phyloP scores from a whole-genome alignment of 2,113 vertebrate species.

The Pygoscelis antarcticus region DNA sequence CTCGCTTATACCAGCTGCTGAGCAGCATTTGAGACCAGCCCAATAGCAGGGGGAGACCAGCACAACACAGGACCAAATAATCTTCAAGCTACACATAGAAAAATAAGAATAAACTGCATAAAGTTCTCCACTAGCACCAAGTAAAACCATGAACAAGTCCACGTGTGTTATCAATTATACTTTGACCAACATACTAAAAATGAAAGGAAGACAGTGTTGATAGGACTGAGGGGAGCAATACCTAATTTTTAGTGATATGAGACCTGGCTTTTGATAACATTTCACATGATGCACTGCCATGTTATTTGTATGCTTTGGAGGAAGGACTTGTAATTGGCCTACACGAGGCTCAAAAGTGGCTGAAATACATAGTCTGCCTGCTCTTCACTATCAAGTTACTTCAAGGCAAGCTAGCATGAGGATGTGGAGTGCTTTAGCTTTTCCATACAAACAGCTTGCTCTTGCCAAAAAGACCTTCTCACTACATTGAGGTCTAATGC shows the following conservation, averaged over 20 bases:
- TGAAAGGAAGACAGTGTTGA: background rate
- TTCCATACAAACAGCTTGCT: background rate
- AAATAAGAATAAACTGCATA: background rate
- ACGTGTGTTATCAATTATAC: background rate
- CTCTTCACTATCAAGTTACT: background rate
- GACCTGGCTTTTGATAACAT: background rate
- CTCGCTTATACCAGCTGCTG: background rate
- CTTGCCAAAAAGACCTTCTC: background rate
- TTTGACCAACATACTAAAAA: background rate
- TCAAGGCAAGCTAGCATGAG: background rate
- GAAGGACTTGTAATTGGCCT: background rate
- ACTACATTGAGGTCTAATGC: background rate
- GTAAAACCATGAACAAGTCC: background rate
- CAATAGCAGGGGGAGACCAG: background rate
- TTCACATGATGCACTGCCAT: background rate
- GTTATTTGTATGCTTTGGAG: background rate
- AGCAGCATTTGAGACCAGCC: background rate
- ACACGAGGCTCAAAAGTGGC: background rate
- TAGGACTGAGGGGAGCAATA: background rate
- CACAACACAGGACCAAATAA: background rate
- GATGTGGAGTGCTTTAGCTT: background rate
- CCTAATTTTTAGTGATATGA: background rate
- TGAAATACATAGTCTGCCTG: background rate
- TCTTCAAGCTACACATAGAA: background rate
- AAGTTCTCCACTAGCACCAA: background rate